Conservation (phyloP, 2,888 invertebrate species). For the Caenorhabditis uteleia region DNA sequence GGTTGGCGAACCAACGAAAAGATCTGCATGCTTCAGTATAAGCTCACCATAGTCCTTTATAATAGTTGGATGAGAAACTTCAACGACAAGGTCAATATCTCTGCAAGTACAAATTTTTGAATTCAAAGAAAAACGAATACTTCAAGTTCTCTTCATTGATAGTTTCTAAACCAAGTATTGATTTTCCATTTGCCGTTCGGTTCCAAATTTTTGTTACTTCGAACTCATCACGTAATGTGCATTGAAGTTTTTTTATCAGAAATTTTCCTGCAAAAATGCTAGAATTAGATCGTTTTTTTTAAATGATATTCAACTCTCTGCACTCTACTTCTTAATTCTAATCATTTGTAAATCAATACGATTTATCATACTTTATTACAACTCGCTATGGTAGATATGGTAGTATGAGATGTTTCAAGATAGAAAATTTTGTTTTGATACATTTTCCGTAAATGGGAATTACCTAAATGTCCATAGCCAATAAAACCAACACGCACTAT, state of each 20-base stretch:
- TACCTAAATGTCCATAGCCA: slow-evolving; percentile 66
- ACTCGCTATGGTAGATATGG: too few relatives aligned
- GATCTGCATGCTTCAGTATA: slow-evolving; percentile 72
- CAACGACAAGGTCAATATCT: slow-evolving; percentile 70
- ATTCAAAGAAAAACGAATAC: slow-evolving; percentile 9
- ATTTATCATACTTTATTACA: too few relatives aligned
- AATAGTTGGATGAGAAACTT: slow-evolving; percentile 74
- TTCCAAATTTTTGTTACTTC: slow-evolving; percentile 62
- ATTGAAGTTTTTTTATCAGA: slow-evolving; percentile 58
- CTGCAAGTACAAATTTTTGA: slow-evolving; percentile 25
- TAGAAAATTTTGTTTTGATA: background rate
- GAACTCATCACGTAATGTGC: slow-evolving; percentile 41
- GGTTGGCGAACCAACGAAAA: slow-evolving; percentile 75
- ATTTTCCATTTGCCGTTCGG: slow-evolving; percentile 50
- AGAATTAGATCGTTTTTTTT: too few relatives aligned
- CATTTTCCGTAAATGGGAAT: background rate
- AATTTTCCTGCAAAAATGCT: slow-evolving; percentile 59
- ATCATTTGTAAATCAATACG: too few relatives aligned
- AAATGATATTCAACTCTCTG: too few relatives aligned
- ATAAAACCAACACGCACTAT: slow-evolving; percentile 59
- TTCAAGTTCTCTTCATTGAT: slow-evolving; percentile 41
- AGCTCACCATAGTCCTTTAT: slow-evolving; percentile 71
- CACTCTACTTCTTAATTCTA: too few relatives aligned
- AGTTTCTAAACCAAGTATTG: slow-evolving; percentile 45
- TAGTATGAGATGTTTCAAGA: too few relatives aligned